These are phyloP conservation scores for Trichonephila inaurata DNA, from an alignment of 1,140 invertebrate species.

Conservation along the genomic window DNA sequence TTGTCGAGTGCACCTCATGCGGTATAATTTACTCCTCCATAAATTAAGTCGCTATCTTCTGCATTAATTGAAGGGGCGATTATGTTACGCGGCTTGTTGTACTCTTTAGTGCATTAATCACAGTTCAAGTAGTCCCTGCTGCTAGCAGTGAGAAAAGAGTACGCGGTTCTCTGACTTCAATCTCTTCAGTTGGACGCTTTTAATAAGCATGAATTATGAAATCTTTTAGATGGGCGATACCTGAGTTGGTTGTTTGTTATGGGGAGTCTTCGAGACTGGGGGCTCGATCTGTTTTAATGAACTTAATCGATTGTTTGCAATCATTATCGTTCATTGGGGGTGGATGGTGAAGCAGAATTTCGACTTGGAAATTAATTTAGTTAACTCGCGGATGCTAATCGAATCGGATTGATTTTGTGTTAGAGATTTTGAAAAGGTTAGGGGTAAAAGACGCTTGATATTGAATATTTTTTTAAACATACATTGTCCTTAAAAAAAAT, in stretches of 20 bases:
- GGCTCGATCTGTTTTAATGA: conserved; percentile 10
- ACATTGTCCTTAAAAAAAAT: too few species aligned
- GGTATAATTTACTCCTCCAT: conserved; percentile 72
- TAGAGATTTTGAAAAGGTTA: not conserved
- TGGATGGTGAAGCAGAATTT: not conserved
- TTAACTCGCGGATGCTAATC: not conserved
- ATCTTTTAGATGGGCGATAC: not conserved
- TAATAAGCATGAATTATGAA: conserved; percentile 54
- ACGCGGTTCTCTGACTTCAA: not conserved
- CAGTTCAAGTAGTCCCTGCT: conserved; percentile 1
- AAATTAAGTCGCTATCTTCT: conserved; percentile 71
- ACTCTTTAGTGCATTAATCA: conserved; percentile 64
- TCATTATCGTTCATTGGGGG: not conserved
- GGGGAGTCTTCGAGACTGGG: not conserved
- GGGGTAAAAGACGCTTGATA: too few species aligned
- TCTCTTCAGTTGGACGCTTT: conserved; percentile 45
- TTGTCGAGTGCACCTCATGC: conserved; percentile 59
- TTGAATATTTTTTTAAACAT: too few species aligned
- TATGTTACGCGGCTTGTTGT: conserved; percentile 72
- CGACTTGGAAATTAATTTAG: not conserved
- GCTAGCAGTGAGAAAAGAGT: conserved; percentile 12
- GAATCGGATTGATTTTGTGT: not conserved
- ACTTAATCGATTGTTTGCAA: not conserved
- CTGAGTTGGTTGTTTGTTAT: not conserved
- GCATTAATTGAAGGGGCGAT: conserved; percentile 74